Evolutionary conservation across 2,113 vertebrate species (phyloP).

Genomic region (Clarias gariepinus): DNA sequence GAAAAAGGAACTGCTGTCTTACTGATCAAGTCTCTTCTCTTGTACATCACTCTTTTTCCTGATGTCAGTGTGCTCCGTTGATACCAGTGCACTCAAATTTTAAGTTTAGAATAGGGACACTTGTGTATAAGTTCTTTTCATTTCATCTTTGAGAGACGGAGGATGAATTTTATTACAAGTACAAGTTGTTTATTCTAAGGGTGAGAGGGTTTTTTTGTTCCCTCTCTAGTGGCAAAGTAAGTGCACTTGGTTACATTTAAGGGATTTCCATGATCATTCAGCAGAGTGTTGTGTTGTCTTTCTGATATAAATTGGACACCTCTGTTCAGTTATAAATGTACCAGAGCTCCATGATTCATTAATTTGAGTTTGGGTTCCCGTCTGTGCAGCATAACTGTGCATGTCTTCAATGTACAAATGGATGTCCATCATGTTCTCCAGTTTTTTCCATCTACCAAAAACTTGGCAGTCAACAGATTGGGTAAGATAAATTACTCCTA

Average conservation of each 20-base stretch:
- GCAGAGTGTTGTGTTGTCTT: not conserved
- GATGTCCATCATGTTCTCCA: not conserved
- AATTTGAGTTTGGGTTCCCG: not conserved
- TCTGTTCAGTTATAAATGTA: not conserved
- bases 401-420: no score
- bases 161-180: not conserved
- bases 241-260: slow-evolving; percentile 35
- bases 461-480: not conserved
- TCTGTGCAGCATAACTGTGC: not conserved
- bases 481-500: not conserved
- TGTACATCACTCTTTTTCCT: not conserved
- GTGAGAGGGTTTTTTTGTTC: slow-evolving; percentile 26
- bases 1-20: not conserved
- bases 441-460: not conserved
- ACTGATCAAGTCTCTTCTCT: not conserved
- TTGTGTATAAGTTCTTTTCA: not conserved
- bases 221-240: not conserved
- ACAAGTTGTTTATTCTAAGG: slow-evolving; percentile 13
- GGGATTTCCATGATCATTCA: slow-evolving; percentile 17
- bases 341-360: not conserved
- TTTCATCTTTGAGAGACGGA: not conserved
- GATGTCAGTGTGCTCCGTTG: not conserved
- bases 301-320: slow-evolving; percentile 27
- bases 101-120: not conserved
- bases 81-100: not conserved